Conservation (phyloP, 2,113 vertebrate genomes). For the Chrysochloris asiatica region DNA sequence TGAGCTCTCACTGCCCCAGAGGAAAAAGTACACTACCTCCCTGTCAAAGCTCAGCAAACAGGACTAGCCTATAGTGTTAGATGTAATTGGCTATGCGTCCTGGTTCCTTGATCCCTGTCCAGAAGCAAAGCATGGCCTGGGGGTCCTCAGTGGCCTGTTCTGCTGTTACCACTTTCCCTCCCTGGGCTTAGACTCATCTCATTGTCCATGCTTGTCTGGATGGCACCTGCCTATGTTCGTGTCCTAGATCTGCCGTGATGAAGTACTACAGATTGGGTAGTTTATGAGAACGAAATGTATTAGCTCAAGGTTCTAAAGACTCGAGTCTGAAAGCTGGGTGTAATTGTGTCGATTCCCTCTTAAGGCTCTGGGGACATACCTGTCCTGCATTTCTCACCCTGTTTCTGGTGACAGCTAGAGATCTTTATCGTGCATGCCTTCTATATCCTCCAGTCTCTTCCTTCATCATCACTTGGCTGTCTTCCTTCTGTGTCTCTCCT, state of each 20-base stretch:
- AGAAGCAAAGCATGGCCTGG: neutral
- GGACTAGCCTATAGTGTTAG: neutral
- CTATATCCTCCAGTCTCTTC: neutral
- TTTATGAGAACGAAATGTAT: neutral
- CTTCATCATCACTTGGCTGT: neutral
- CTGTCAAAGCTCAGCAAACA: neutral
- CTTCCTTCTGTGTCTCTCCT: neutral
- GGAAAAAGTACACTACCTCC: neutral
- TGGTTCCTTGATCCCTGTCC: neutral
- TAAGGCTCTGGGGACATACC: neutral
- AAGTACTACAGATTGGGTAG: neutral
- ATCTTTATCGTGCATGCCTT: neutral
- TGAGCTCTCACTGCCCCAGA: neutral
- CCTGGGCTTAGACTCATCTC: too few relatives aligned
- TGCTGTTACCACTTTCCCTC: neutral
- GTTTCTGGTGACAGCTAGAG: neutral
- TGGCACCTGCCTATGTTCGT: neutral
- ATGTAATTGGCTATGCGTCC: too few relatives aligned
- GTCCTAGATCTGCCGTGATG: neutral
- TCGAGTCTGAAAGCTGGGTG: neutral
- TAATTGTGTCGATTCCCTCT: neutral
- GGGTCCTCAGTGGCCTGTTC: fast-evolving
- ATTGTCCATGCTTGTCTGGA: neutral
- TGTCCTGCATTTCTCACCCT: neutral
- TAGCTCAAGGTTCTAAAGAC: neutral